phyloP scores from a whole-genome alignment of 1,140 invertebrate species.

The Neodiprion lecontei region DNA sequence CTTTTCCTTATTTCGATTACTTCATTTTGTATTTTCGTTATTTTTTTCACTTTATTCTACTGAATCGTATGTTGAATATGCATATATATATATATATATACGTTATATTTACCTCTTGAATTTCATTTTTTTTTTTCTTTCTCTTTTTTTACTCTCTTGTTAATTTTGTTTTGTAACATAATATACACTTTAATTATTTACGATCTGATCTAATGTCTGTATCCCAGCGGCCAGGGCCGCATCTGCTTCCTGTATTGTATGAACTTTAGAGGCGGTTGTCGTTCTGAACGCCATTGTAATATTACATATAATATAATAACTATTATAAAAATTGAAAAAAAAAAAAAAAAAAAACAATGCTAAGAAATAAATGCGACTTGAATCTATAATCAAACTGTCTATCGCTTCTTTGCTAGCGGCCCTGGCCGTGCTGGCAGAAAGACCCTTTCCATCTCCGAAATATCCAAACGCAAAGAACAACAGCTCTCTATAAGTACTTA shows the following conservation, averaged over 20 bases:
- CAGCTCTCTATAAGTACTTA: too few relatives aligned
- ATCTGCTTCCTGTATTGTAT: constrained; percentile 46
- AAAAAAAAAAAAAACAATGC: not conserved
- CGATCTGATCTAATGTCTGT: constrained; percentile 47
- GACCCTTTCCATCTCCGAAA: not conserved
- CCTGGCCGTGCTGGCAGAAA: not conserved
- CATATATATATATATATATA: not conserved
- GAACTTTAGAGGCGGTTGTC: constrained; percentile 47
- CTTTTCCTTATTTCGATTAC: not conserved
- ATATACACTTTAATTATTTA: constrained; percentile 52
- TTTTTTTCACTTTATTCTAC: too few relatives aligned
- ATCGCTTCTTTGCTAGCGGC: constrained; percentile 13
- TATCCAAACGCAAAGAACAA: too few relatives aligned
- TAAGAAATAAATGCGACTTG: constrained; percentile 34
- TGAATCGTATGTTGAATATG: not conserved
- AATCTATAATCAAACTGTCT: constrained; percentile 13
- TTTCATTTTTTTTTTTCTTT: not conserved
- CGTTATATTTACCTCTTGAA: not conserved
- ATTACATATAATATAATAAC: constrained; percentile 56
- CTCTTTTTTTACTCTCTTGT: constrained; percentile 33
- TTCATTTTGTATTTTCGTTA: too few relatives aligned
- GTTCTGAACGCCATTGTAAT: constrained; percentile 58
- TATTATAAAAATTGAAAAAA: constrained; percentile 44
- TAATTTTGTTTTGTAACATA: constrained; percentile 57
- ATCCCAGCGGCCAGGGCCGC: constrained; percentile 54